Base-by-base conservation (phyloP, 2,797 vertebrate genomes). In the Gephyroberyx darwinii region DNA sequence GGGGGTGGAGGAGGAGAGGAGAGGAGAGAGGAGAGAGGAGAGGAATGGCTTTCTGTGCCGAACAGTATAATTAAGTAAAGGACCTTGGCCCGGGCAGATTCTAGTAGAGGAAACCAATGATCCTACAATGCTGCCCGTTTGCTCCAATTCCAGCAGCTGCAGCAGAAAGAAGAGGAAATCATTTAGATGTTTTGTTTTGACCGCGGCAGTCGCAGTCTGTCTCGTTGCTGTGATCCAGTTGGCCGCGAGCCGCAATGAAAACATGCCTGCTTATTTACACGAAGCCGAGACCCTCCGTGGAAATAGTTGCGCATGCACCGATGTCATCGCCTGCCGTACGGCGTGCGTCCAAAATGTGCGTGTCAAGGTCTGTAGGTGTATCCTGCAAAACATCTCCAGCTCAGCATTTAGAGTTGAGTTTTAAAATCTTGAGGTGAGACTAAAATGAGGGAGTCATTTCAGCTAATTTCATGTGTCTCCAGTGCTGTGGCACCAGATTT, bases 61-160 rank as follows among this genome's bases (percentile, higher is more conserved):
- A 86, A 65, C 43, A 13, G 55, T 71, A 73, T 86, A 73, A 88
- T 89, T 84, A 79, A 69, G 80, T 85, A 75, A 84, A 84, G 69
- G 76, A 80, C 60, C 74, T 82, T 74, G 82, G 83, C 80, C 75
- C 30, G 39, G 71, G 55, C 45, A 54, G 68, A 72, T 33, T 30
- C 48, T 10, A 69, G 65, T 66, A 55, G 60, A 78, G 77, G 70
- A 65, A 74, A 61, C 43, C 30, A 26, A 19, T 7, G 65, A 47
- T 68, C 19, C 53, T 31, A 66, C 33, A 61, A 39, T 70, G 65
- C 30, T 75, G 78, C 72, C 53, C 58, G 63, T 83, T 75, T 74
- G 69, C 65, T 84, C 79, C 81, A 74, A 78, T 75, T 75, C 72
- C 66, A 56, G 85, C 86, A 86, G 88, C 83, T 87, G 84, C 82